Percentiles rank a stretch among this genome's conserved stretches.
phyloP scores from a whole-genome alignment of 1,140 invertebrate genomes.

The Harlomillsia oculata region DNA sequence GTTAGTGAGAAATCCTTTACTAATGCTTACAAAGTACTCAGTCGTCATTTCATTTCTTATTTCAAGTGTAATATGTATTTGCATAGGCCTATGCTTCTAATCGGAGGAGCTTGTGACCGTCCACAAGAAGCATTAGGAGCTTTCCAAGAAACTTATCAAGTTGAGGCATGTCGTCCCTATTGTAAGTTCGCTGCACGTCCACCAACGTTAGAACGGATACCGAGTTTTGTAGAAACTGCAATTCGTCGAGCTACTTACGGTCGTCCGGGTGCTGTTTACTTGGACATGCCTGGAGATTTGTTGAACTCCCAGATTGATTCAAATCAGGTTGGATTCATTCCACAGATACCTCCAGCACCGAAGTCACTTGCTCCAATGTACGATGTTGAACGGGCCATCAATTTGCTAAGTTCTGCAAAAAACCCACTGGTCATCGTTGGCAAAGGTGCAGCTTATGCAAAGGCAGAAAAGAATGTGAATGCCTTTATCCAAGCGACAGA shows the following conservation, averaged over 20 bases:
- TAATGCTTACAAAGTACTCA: too few species aligned
- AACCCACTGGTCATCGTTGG: constrained; percentile 83
- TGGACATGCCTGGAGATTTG: constrained; percentile 82
- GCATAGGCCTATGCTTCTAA: constrained; percentile 69
- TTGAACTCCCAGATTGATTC: constrained; percentile 47
- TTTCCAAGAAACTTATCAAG: constrained; percentile 70
- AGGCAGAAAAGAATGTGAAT: constrained; percentile 60
- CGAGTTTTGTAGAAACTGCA: constrained; percentile 85
- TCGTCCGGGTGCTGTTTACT: constrained; percentile 72
- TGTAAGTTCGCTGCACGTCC: constrained; percentile 86
- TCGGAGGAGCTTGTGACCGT: constrained; percentile 79
- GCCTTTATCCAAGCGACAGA: constrained; percentile 59
- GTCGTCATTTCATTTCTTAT: neutral
- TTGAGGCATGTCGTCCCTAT: constrained; percentile 70
- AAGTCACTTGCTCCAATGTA: constrained; percentile 54
- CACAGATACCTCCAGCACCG: constrained; percentile 52
- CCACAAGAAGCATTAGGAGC: constrained; percentile 89
- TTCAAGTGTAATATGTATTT: neutral
- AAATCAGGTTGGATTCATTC: constrained; percentile 41
- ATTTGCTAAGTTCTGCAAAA: constrained; percentile 58
- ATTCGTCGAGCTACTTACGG: constrained; percentile 71
- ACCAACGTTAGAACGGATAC: constrained; percentile 67
- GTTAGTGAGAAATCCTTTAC: constrained; percentile 43
- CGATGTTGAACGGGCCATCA: constrained; percentile 56
- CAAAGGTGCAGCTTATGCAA: constrained; percentile 65